Base-by-base conservation (phyloP, 64 coral and sea anemone genomes). In the Stichodactyla helianthus region DNA sequence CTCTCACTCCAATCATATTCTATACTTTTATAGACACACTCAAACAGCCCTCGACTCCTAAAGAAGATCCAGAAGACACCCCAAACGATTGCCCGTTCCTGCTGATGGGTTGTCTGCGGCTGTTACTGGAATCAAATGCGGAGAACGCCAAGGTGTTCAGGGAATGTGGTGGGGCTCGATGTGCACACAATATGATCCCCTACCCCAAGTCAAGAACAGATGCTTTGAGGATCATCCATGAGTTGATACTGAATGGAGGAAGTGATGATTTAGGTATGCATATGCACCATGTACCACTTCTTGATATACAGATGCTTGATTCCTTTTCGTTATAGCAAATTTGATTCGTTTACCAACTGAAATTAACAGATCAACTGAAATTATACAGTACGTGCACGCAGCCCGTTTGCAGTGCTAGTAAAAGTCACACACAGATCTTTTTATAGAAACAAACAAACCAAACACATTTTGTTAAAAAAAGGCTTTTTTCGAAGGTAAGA, bases 221-320 rank as follows among this genome's bases (percentile, higher is more conserved):
- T 51, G 93, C 97, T n/a, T 77, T 99, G 82, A 94, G 89, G 53
- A 99, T 99, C 10, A 88, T 99, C 35, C 89, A 92, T 35, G 97
- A 99, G 13, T 68, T 99, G n/a, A 94, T 99, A 77, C 83, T 99
- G 19, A 92, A 85, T 90, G 97, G 97, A 16, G 97, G 97, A 50
- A 94, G 82, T 83, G 93, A 99, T 87, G 97, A 99, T 65, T 77
- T 99, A 16, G 93, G 97, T 99, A 79, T 79, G 86, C 86, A 58
- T 23, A 70, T 23, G 22, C 19, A 70, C 55, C 55, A 58, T 58
- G 7, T 25, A 5, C 9, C 25, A 18, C 62, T 65, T 18, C 0
- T 31, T 31, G 28, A 31, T 31, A 31, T 31, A 44, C 2, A 44
- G 35, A 44, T 58, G 55, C 14, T 58, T 11, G 8, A 9, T 58